Conservation (phyloP, 1,140 invertebrate species). For the Prorops nasuta region DNA sequence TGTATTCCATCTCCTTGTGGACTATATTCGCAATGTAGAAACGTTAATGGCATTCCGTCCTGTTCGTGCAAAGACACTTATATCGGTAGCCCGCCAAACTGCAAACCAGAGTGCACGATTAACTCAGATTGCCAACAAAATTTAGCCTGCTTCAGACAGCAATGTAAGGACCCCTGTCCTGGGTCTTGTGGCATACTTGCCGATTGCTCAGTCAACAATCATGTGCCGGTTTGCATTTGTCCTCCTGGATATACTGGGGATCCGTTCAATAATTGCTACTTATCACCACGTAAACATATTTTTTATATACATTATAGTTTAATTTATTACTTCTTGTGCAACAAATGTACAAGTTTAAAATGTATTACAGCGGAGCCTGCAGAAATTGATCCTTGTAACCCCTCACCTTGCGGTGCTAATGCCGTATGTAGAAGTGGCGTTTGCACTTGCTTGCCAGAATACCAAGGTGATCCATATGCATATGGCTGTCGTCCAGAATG, state of each 20-base stretch:
- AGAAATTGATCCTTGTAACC: conserved; percentile 56
- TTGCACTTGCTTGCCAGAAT: conserved; percentile 64
- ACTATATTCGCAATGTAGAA: conserved; percentile 59
- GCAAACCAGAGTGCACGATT: conserved; percentile 75
- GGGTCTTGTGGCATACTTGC: conserved; percentile 77
- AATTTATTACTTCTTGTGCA: background rate
- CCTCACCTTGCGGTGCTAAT: conserved; percentile 69
- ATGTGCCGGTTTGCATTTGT: conserved; percentile 66
- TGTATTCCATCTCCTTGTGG: conserved; percentile 62
- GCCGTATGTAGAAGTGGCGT: conserved; percentile 62
- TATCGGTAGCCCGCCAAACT: conserved; percentile 71
- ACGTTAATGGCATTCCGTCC: conserved; percentile 62
- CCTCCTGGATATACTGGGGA: conserved; percentile 65
- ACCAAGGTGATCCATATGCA: conserved; percentile 65
- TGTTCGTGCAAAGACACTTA: conserved; percentile 75
- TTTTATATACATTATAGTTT: background rate
- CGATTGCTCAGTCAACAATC: conserved; percentile 66
- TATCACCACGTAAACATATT: conserved; percentile 51
- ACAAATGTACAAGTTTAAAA: background rate
- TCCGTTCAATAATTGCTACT: conserved; percentile 69
- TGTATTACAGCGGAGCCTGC: conserved; percentile 30
- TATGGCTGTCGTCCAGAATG: conserved; percentile 68
- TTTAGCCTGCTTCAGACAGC: conserved; percentile 74
- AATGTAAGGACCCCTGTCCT: conserved; percentile 77
- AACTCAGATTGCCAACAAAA: conserved; percentile 73